Percentiles rank a stretch among this genome's conserved stretches.
These are phyloP conservation scores for Electrona antarctica DNA, from an alignment of 2,113 vertebrate species.

Conservation along the genomic window DNA sequence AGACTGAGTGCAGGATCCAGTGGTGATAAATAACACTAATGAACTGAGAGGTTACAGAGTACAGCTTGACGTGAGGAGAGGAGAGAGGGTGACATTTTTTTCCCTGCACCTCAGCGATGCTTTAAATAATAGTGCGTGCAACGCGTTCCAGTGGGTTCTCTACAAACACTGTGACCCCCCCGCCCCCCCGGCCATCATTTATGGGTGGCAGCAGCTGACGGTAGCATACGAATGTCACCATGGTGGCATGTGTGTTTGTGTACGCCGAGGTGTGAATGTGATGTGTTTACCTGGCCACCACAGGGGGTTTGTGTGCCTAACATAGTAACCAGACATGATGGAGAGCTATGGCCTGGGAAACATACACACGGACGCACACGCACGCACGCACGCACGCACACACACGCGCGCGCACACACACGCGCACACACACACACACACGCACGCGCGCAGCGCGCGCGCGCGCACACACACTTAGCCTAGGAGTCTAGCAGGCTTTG, in stretches of 20 bases:
- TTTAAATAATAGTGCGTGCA: background rate
- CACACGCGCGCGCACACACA: background rate
- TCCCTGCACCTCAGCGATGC: constrained; percentile 12
- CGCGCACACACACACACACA: background rate
- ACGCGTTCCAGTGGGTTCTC: background rate
- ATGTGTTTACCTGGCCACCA: constrained; percentile 50
- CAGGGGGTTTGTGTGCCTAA: constrained; percentile 35
- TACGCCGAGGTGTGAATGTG: constrained; percentile 25
- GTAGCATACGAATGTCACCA: constrained; percentile 40
- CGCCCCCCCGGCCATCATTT: constrained; percentile 25
- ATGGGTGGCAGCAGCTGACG: constrained; percentile 57
- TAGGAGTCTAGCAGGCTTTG: constrained; percentile 61
- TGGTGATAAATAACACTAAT: constrained; percentile 77
- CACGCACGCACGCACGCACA: background rate
- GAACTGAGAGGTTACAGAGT: constrained; percentile 70
- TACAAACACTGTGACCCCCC: background rate
- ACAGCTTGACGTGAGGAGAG: constrained; percentile 42
- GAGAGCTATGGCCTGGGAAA: constrained; percentile 64
- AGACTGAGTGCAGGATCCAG: constrained; percentile 73
- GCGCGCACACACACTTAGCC: constrained; percentile 23
- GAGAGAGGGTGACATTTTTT: constrained; percentile 35
- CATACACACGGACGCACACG: background rate
- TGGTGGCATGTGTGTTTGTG: constrained; percentile 26
- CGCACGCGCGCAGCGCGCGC: constrained; percentile 6
- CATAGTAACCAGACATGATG: constrained; percentile 41